Evolutionary conservation across 2,797 vertebrate genomes (phyloP).

Genomic region (Pygocentrus nattereri): DNA sequence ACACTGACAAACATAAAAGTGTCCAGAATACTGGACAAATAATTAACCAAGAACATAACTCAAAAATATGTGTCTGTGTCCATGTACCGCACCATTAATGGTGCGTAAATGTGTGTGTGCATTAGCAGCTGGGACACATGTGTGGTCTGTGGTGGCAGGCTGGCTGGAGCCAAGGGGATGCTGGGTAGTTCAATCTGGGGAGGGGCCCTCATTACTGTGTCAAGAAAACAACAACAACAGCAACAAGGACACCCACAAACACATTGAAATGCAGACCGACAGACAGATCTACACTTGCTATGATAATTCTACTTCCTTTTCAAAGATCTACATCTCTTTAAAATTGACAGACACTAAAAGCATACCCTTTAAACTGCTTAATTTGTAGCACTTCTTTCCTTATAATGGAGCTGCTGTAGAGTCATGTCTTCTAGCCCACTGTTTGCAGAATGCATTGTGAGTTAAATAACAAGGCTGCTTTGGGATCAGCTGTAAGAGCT

Average conservation of each 20-base stretch:
- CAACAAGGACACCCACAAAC: constrained; percentile 43
- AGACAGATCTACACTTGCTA: not conserved
- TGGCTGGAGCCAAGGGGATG: constrained; percentile 76
- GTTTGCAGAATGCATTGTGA: constrained; percentile 2
- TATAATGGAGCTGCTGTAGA: not conserved
- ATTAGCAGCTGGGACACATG: constrained; percentile 80
- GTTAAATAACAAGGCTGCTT: not conserved
- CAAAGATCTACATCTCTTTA: not conserved
- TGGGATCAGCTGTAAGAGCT: constrained; percentile 44
- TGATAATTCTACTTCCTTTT: not conserved
- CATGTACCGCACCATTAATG: constrained; percentile 5
- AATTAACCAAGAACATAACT: not conserved
- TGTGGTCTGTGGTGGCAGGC: constrained; percentile 81
- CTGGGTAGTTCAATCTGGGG: constrained; percentile 66
- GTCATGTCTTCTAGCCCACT: not conserved
- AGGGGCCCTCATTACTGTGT: constrained; percentile 61
- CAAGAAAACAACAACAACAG: constrained; percentile 47
- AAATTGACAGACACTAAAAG: not conserved
- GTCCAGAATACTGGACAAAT: not conserved
- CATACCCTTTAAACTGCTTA: not conserved
- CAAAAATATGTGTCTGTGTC: constrained; percentile 18
- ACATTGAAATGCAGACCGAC: constrained; percentile 33
- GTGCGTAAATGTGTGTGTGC: constrained; percentile 24
- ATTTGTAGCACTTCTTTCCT: not conserved
- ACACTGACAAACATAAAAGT: not conserved